Evolutionary conservation across 2,888 invertebrate species (phyloP).

Genomic region (Chelonus formosanus): DNA sequence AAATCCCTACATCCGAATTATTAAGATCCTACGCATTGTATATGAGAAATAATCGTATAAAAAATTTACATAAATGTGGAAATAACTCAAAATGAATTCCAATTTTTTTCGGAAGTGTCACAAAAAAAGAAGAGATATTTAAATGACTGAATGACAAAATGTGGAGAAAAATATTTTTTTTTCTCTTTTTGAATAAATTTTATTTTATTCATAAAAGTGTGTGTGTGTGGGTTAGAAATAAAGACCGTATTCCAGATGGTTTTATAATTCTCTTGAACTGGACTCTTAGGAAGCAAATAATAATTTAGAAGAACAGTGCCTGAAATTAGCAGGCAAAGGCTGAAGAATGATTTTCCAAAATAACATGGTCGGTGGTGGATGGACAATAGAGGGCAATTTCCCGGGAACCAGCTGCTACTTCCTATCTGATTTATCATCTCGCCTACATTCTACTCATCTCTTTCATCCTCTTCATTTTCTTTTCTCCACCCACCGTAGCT

Average conservation of each 20-base stretch:
- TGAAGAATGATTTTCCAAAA: conserved; percentile 63
- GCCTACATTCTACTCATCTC: conserved; percentile 38
- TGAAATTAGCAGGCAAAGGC: conserved; percentile 61
- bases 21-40: no score
- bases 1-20: not conserved
- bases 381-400: conserved; percentile 56
- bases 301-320: conserved; percentile 52
- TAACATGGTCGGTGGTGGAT: conserved; percentile 45
- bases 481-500: conserved; percentile 26
- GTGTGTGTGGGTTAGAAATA: not conserved
- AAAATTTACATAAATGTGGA: no score
- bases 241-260: conserved; percentile 49
- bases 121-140: no score
- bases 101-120: no score
- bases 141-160: no score
- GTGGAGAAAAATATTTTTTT: no score
- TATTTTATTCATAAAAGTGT: not conserved
- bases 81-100: no score
- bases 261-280: not conserved
- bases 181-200: not conserved
- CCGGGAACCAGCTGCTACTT: conserved; percentile 61
- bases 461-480: conserved; percentile 34
- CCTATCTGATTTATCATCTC: conserved; percentile 61
- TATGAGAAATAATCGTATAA: no score
- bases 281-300: conserved; percentile 54